Evolutionary conservation across 2,888 invertebrate genomes (phyloP), one percentile per base, ranked within the genome.

Genomic region (Beris chalybata): DNA sequence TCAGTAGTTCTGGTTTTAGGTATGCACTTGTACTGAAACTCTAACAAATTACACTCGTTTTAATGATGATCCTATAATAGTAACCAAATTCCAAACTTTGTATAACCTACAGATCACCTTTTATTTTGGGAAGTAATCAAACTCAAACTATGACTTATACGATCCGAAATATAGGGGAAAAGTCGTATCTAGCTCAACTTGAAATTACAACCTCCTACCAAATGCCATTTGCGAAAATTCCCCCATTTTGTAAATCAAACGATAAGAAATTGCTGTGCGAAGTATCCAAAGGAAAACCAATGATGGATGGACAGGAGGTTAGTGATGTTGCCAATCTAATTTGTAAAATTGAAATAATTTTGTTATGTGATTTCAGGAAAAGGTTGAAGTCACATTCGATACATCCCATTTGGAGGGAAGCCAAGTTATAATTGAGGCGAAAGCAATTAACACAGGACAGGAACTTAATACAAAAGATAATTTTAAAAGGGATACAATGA

Each of bases 111-210:
- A 80, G 80, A 45, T 68, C 76, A 50, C 75, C 75, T 2, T 81
- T 76, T 55, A 74, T 76, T 2, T 66, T 81, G 67, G 81, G 81
- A 22, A 80, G 79, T 56, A 74, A 74, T 64, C 75, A 74, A 48
- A 77, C 76, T 0, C 71, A 81, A 0, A 73, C 74, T 0, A 66
- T 81, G 5, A 74, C 75, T 5, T 81, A 81, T 66, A 76, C 76
- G 7, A 73, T 84, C 2, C 73, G 71, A 4, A 84, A 84, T 70
- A 70, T 68, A 0, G 83, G 82, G 0, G 84, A 84, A 72, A 79
- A 81, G 1, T 84, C 84, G 4, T 84, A 83, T 71, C 74, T 81
- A 53, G 80, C 83, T 0, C 79, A 82, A 72, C 71, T 84, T 30
- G 76, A 79, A 61, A 76, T 85, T 3, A 78, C 78, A 12, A 77